Conservation (phyloP, 2,888 invertebrate species). For the Ophioninae sp. region DNA sequence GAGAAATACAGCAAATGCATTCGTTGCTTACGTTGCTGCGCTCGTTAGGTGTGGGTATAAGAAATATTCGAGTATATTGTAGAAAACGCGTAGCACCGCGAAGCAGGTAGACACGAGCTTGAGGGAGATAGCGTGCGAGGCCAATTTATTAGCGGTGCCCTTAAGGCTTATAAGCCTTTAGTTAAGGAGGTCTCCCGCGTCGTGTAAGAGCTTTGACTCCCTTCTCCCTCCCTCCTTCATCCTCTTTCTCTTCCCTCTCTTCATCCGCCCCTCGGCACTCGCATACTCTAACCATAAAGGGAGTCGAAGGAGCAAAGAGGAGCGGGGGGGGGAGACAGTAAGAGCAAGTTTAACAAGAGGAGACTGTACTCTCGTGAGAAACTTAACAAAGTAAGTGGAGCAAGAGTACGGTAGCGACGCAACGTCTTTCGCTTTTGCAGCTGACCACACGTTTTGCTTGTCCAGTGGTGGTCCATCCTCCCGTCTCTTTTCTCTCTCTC, state of each 20-base stretch:
- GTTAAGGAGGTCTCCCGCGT: constrained; percentile 72
- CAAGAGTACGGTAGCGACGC: constrained; percentile 66
- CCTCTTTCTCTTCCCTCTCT: constrained; percentile 14
- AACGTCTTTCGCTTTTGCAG: constrained; percentile 54
- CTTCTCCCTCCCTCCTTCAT: constrained; percentile 43
- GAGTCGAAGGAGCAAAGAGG: constrained; percentile 44
- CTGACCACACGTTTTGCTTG: constrained; percentile 73
- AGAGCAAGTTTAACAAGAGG: constrained; percentile 58
- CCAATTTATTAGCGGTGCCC: constrained; percentile 78
- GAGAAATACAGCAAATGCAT: constrained; percentile 2
- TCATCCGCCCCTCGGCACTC: constrained; percentile 15
- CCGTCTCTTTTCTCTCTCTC: constrained; percentile 48
- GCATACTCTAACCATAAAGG: constrained; percentile 59
- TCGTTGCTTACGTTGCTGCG: constrained; percentile 21
- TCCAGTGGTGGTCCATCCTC: constrained; percentile 66
- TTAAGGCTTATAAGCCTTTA: constrained; percentile 71
- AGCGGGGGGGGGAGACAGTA: constrained; percentile 26
- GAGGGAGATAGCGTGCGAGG: constrained; percentile 60
- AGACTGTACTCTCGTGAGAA: constrained; percentile 73
- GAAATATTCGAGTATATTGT: constrained; percentile 37
- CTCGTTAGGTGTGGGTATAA: constrained; percentile 22
- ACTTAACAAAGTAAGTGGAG: constrained; percentile 74
- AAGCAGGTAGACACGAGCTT: constrained; percentile 27
- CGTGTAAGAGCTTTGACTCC: constrained; percentile 60
- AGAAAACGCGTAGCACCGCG: constrained; percentile 13